Base-by-base conservation (phyloP, 1,140 invertebrate genomes). In the Drosophila takahashii region DNA sequence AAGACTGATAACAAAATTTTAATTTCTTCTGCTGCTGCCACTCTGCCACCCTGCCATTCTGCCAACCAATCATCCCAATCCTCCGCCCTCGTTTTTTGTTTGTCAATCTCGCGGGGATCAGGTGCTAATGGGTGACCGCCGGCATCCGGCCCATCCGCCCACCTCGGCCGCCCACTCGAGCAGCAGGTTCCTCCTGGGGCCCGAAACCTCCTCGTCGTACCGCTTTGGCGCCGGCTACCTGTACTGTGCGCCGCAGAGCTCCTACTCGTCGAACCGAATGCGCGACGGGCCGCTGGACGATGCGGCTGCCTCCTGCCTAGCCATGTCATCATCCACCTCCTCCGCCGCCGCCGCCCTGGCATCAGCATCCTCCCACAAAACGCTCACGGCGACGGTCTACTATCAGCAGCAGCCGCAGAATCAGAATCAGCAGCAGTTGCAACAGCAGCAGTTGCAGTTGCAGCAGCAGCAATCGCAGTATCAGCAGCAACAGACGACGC, bases 251-350 rank as follows among this genome's bases (percentile, higher is more conserved):
- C 84, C 84, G 7, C 84, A 89, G 51, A 89, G 84, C 52, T 89
- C 84, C 41, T 89, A 89, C 44, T 89, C 84, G 37, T 89, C 84
- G 58, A 89, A 89, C 64, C 84, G 84, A 4, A 52, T 89, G 62
- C 77, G 84, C 0, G 84, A 83, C 37, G 62, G 71, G 18, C 62
- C 54, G 11, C 22, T 67, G 45, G 64, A 67, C 18, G 64, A 67
- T 65, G 37, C 58, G 8, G 47, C 42, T 34, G 42, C 18, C 60
- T 10, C 15, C 58, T 4, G 27, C 53, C 22, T 27, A 18, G 41
- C 44, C 32, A 51, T 36, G 45, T 8, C 59, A 44, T 29, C 22
- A 22, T 22, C 22, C 22, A 22, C 22, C 22, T 8, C 26, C 36
- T 47, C 37, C 26, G 45, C 42, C 8, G 36, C 64, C 9, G 29